Conservation (phyloP, 2,113 vertebrate genomes). For the Oceanites oceanicus region DNA sequence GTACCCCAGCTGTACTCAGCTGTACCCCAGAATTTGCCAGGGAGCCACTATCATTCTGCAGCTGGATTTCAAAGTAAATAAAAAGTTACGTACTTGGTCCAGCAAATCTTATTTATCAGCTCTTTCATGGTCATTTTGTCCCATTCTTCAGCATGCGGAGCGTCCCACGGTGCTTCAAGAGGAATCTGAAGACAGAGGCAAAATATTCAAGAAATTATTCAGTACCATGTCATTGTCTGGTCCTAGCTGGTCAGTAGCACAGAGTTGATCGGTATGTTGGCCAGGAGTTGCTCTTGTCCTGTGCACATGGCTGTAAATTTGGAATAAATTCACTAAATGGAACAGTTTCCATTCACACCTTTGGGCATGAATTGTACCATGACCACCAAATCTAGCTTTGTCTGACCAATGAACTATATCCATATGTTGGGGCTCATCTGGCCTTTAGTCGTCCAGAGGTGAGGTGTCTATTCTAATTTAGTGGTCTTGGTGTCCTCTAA, state of each 20-base stretch:
- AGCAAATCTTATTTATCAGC: conserved; percentile 80
- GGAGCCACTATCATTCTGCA: not conserved
- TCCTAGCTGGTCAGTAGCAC: not conserved
- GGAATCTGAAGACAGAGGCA: conserved; percentile 74
- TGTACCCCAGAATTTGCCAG: not conserved
- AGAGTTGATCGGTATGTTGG: not conserved
- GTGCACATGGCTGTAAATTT: not conserved
- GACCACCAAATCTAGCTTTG: not conserved
- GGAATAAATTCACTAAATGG: not conserved
- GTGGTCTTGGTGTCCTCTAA: not conserved
- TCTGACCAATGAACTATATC: not conserved
- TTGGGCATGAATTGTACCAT: not conserved
- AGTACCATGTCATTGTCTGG: not conserved
- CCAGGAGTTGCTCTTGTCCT: not conserved
- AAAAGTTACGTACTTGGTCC: conserved; percentile 74
- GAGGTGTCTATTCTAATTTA: not conserved
- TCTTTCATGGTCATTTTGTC: conserved; percentile 83
- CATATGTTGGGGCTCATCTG: not conserved
- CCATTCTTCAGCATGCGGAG: conserved; percentile 78
- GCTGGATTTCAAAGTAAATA: not conserved
- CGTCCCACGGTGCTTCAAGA: conserved; percentile 78
- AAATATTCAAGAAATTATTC: not conserved
- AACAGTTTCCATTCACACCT: not conserved
- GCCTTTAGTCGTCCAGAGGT: not conserved
- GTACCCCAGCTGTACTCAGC: not conserved